phyloP scores from a whole-genome alignment of 2,113 vertebrate species.

The Ornithorhynchus anatinus region DNA sequence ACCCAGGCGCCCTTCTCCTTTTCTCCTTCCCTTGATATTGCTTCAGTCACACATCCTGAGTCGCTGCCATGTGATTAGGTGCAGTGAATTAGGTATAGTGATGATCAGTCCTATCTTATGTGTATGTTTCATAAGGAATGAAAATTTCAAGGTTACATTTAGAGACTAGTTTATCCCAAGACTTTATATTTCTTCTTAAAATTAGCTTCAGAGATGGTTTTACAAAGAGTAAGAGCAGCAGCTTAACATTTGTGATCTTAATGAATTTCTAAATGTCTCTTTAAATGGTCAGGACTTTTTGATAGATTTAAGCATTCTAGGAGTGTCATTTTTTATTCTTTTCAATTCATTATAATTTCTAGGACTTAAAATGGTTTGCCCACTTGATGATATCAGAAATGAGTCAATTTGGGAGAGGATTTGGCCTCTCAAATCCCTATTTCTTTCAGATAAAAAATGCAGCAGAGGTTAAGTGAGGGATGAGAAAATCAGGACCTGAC shows the following conservation, averaged over 20 bases:
- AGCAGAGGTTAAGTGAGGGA: neutral
- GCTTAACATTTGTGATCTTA: slow-evolving; percentile 28
- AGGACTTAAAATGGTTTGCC: neutral
- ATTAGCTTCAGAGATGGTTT: slow-evolving; percentile 30
- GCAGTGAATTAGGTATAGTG: no score
- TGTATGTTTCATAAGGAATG: neutral
- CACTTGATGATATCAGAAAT: slow-evolving; percentile 23
- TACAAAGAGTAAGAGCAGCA: slow-evolving; percentile 31
- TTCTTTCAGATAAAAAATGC: slow-evolving; percentile 22
- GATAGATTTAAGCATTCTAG: neutral
- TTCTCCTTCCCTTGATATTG: no score
- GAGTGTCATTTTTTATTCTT: slow-evolving; percentile 17
- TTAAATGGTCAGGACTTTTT: slow-evolving; percentile 34
- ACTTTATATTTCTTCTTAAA: slow-evolving; percentile 38
- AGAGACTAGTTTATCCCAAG: slow-evolving; percentile 16
- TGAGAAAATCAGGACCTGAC: slow-evolving; percentile 4
- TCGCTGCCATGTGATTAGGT: no score
- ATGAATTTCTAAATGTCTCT: slow-evolving; percentile 38
- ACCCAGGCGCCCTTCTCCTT: no score
- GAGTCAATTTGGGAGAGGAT: slow-evolving; percentile 4
- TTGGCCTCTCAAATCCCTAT: neutral
- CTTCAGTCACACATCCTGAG: no score
- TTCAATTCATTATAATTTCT: neutral
- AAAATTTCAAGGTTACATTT: slow-evolving; percentile 36
- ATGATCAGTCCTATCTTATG: neutral